Base-by-base conservation (phyloP, 1,140 invertebrate species). In the Drosophila jambulina region DNA sequence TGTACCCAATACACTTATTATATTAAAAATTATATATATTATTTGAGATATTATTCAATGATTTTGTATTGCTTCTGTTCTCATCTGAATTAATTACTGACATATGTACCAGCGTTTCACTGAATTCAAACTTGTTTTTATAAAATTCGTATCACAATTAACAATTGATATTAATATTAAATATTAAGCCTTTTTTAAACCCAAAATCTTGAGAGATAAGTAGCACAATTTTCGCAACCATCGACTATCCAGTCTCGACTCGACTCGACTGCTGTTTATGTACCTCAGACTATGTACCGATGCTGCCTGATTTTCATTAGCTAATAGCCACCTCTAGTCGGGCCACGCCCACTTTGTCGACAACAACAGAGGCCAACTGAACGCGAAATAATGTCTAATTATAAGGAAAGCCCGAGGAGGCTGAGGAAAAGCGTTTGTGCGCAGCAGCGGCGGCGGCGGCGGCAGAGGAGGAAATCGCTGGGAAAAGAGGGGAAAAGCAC, bases 341-440 rank as follows among this genome's bases (percentile, higher is more conserved):
- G 13, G 65, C 58, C 71, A 81, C 71, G 64, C 59, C 78, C 63
- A 56, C 76, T 51, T 48, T 43, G 45, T 34, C 27, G 40, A 29
- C 23, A 79, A 79, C 56, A 54, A 80, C 36, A 45, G 58, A 77
- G 36, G 40, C 45, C 74, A 75, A 78, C 65, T 62, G 60, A 80
- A 82, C 56, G 58, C 71, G 27, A 70, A 85, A 81, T 54, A 74
- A 77, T 62, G 82, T 81, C 82, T 81, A 84, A 84, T 84, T 84
- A 67, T 53, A 58, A 46, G 40, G 51, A 45, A 42, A 79, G 60
- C 15, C 38, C 43, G 23, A 13, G 6, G 9, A 23, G 43, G 68
- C 43, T 36, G 67, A 23, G 56, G 79, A 51, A 78, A 82, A 78
- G 54, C 57, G 60, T 76, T 80, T 75, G 77, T 59, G 42, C 46